A percentile compares a stretch with the other conserved stretches of the same genome.
Conservation (phyloP, 2,797 vertebrate species). For the Crenuchus spilurus region DNA sequence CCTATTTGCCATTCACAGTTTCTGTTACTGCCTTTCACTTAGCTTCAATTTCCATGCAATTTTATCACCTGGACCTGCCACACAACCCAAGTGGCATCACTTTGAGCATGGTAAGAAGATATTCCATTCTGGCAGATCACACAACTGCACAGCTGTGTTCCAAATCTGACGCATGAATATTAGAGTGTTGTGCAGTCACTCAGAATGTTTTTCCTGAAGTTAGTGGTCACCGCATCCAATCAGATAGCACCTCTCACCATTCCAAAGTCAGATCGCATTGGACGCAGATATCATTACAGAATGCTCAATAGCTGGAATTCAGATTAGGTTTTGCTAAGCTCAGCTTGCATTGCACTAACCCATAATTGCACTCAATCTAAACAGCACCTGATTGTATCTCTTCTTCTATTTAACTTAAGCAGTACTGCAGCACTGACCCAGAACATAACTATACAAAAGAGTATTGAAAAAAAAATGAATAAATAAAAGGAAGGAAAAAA, state of each 20-base stretch:
- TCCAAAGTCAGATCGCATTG: conserved; percentile 20
- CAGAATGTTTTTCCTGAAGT: not conserved
- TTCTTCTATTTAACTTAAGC: not conserved
- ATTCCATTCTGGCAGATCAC: conserved; percentile 25
- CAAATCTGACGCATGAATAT: conserved; percentile 41
- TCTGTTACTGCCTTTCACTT: conserved; percentile 16
- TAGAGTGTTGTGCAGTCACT: conserved; percentile 24
- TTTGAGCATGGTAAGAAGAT: not conserved
- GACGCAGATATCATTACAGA: not conserved
- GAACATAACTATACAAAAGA: too few species aligned
- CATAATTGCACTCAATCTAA: too few species aligned
- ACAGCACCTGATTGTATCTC: too few species aligned
- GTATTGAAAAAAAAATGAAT: too few species aligned
- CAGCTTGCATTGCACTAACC: not conserved
- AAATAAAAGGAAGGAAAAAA: too few species aligned
- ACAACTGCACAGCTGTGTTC: conserved; percentile 35
- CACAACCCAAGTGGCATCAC: not conserved
- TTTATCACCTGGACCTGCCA: conserved; percentile 7
- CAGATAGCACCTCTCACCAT: conserved; percentile 3
- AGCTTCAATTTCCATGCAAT: conserved; percentile 9
- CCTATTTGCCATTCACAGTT: conserved; percentile 27
- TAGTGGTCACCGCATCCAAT: conserved; percentile 27
- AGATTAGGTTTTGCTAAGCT: conserved; percentile 6
- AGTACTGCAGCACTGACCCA: conserved; percentile 1
- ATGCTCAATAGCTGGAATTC: not conserved